These are phyloP conservation scores for Syncerus caffer DNA, from an alignment of 2,797 vertebrate genomes.

Conservation along the genomic window DNA sequence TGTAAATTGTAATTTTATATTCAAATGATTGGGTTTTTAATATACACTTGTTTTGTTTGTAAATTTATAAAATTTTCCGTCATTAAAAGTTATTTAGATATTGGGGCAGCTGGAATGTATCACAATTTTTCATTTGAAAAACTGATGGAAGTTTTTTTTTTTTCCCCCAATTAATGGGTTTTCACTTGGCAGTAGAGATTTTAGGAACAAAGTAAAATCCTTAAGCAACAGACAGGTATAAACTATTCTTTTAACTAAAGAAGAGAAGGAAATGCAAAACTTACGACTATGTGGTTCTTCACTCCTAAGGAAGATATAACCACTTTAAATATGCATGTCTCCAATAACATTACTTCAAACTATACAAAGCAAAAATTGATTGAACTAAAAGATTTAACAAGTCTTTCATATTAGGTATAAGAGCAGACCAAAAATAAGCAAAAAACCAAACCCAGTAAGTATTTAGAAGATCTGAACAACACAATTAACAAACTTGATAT, in stretches of 20 bases:
- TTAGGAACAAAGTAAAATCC: not conserved
- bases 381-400: not conserved
- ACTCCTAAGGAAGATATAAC: not conserved
- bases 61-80: not conserved
- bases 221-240: not conserved
- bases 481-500: not conserved
- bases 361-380: not conserved
- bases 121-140: conserved; percentile 8
- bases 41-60: not conserved
- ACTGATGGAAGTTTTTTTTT: not conserved
- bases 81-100: not conserved
- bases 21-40: not conserved
- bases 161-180: not conserved
- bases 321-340: not conserved
- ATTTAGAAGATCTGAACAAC: not conserved
- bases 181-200: not conserved
- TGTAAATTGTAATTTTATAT: not conserved
- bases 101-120: not conserved
- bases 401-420: not conserved
- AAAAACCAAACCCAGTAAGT: not conserved
- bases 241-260: not conserved
- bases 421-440: not conserved
- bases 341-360: not conserved
- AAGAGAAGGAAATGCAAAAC: not conserved
- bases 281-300: not conserved